Conservation (phyloP, 2,888 invertebrate species). For the Erebia aethiops region DNA sequence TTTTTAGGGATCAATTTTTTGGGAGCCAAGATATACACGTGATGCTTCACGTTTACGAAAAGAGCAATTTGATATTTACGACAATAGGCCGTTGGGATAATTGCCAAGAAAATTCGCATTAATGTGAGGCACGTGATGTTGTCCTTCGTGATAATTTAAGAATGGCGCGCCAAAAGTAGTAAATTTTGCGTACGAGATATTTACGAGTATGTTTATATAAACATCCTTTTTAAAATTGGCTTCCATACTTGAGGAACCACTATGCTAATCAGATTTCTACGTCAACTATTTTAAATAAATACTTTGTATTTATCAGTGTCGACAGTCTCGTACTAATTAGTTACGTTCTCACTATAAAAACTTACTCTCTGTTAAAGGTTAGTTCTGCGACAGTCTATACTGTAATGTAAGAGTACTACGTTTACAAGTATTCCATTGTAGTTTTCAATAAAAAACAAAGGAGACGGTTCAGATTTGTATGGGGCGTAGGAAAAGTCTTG, state of each 20-base stretch:
- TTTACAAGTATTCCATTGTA: not conserved
- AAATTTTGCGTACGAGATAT: not conserved
- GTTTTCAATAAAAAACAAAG: not conserved
- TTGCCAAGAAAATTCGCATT: conserved; percentile 11
- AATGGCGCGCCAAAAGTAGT: not conserved
- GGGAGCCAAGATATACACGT: conserved; percentile 23
- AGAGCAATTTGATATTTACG: not conserved
- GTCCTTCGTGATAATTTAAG: not conserved
- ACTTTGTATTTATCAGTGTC: conserved; percentile 10
- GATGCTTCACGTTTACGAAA: conserved; percentile 14
- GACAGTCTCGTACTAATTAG: conserved; percentile 6
- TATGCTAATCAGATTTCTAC: conserved; percentile 13
- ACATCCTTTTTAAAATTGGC: not conserved
- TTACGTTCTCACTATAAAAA: conserved; percentile 16
- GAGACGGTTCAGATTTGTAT: no score
- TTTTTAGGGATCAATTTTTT: not conserved
- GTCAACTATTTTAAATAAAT: conserved; percentile 2
- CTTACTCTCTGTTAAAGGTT: conserved; percentile 10
- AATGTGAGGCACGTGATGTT: conserved; percentile 13
- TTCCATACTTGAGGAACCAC: conserved; percentile 1
- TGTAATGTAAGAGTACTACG: not conserved
- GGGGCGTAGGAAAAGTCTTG: no score
- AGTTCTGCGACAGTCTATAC: not conserved
- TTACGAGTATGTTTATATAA: no score
- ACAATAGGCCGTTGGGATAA: conserved; percentile 13